Percentiles rank a stretch among this genome's conserved stretches.
These are phyloP conservation scores for Tokudaia tokunoshimensis DNA, from an alignment of 2,797 vertebrate genomes.

Conservation along the genomic window DNA sequence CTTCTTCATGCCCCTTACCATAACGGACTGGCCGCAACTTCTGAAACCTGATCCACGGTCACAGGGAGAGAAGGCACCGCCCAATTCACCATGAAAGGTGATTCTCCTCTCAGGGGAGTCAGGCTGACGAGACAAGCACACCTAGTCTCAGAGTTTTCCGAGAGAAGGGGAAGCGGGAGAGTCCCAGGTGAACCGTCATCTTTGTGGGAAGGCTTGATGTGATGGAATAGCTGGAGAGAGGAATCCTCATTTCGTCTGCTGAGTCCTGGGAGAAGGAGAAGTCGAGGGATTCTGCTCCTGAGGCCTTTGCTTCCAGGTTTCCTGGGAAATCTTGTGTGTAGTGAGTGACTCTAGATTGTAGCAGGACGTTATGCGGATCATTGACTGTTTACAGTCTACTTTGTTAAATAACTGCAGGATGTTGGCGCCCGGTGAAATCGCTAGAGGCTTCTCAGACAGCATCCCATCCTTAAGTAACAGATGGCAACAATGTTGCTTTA, in stretches of 20 bases:
- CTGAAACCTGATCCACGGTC: neutral
- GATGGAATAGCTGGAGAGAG: neutral
- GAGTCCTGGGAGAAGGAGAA: neutral
- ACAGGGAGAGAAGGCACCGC: neutral
- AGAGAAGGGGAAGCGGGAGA: accelerated
- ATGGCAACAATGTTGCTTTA: neutral
- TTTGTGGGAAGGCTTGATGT: neutral
- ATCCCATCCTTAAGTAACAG: neutral
- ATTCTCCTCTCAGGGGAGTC: neutral
- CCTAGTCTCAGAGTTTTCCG: no score
- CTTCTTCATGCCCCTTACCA: neutral
- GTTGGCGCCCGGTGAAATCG: neutral
- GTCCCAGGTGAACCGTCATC: neutral
- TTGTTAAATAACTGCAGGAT: neutral
- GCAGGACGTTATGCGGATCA: neutral
- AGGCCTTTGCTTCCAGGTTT: neutral
- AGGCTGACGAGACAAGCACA: neutral
- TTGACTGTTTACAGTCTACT: neutral
- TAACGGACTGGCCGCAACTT: neutral
- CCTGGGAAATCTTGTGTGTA: neutral
- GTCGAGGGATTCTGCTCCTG: neutral
- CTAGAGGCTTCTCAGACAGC: neutral
- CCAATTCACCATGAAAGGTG: neutral
- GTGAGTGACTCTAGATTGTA: neutral
- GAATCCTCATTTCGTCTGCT: neutral